phyloP scores from a whole-genome alignment of 1,140 invertebrate species.

The Hypsibius dujardini region DNA sequence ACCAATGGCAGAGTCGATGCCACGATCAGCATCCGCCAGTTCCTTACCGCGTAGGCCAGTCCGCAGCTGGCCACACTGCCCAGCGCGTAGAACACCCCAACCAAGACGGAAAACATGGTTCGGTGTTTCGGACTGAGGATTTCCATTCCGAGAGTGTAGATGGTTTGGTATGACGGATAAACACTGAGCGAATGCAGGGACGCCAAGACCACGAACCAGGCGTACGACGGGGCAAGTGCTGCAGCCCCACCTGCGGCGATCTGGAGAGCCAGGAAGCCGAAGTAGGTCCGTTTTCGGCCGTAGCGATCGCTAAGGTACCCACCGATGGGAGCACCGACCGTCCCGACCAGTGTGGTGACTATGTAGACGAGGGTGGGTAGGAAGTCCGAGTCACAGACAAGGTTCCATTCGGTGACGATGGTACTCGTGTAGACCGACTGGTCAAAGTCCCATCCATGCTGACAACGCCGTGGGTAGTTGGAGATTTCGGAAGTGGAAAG shows the following conservation, averaged over 20 bases:
- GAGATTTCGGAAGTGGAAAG: no score
- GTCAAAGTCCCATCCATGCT: conserved; percentile 1
- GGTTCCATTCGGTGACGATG: conserved; percentile 14
- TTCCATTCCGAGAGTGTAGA: conserved; percentile 7
- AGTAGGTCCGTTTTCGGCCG: not conserved
- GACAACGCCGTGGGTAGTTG: no score
- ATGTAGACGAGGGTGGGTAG: not conserved
- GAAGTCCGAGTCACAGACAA: conserved; percentile 1
- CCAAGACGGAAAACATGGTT: not conserved
- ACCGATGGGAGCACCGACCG: not conserved
- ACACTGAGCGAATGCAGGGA: not conserved
- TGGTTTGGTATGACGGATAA: not conserved
- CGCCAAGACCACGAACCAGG: not conserved
- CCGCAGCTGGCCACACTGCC: not conserved
- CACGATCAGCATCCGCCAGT: conserved; percentile 5
- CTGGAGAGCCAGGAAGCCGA: not conserved
- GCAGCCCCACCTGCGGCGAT: not conserved
- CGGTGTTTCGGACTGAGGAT: conserved; percentile 10
- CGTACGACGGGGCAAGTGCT: not conserved
- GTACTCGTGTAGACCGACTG: not conserved
- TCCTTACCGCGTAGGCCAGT: not conserved
- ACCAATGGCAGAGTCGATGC: not conserved
- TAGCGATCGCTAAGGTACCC: not conserved
- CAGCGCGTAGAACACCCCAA: not conserved
- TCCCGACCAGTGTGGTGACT: not conserved